Evolutionary conservation across 2,888 invertebrate genomes (phyloP), one percentile per base, ranked within the genome.

Genomic region (Chloroclysta siterata): DNA sequence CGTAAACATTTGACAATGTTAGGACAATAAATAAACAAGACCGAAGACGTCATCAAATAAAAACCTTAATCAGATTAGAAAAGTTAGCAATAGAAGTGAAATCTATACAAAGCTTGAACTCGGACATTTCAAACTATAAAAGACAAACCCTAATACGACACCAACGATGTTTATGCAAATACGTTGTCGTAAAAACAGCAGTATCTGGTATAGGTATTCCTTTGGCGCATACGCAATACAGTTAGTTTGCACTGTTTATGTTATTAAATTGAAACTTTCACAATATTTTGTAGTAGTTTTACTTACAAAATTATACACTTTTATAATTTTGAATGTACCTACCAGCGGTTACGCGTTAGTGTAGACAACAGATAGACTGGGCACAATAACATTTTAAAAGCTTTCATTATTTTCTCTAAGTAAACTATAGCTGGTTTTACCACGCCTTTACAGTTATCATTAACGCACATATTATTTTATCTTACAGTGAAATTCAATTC

Each of bases 121-220:
- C 7, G 17, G 1, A 47, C 6, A 55, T 55, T 39, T 28, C 13
- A 48, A 50, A 48, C 29, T 17, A 44, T 53, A 57, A 51, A 56
- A 54, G 41, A 53, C 54, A 46, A 65, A 48, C 39, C 46, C 46
- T 59, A 58, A 69, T 71, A 72, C 63, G 66, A 70, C 59, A 60
- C 63, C 53, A 54, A 64, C 69, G 63, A 74, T 66, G 67, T 68
- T 71, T 62, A 75, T 74, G 67, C 69, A 72, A 75, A 75, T 69
- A 29, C 28, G 8, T 33, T 41, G 17, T 29, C 67, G 59, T 74
- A 71, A 68, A 73, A 69, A 71, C 63, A 54, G 66, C 53, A 48
- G 71, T 73, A 62, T 65, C 60, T 65, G 57, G 65, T 66, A 66
- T 66, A 66, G n/a, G n/a, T 69, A 72, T 70, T 68, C 68, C 64